phyloP scores from a whole-genome alignment of 2,797 vertebrate species.

The Acanthis flammea region DNA sequence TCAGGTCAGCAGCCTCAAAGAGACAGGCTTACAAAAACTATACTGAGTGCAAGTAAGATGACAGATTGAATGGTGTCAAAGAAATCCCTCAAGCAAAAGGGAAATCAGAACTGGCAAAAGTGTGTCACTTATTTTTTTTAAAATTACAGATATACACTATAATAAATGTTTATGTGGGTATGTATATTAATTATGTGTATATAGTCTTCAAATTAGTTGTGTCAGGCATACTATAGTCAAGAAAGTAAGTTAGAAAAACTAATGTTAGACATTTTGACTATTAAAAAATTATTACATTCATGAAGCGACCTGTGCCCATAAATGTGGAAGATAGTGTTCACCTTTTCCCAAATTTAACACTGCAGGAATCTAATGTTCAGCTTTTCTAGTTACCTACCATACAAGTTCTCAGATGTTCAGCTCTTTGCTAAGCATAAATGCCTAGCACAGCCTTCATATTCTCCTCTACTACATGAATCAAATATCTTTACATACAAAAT shows the following conservation, averaged over 20 bases:
- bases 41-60: not conserved
- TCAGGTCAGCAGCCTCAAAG: not conserved
- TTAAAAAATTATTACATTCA: not conserved
- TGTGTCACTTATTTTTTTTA: not conserved
- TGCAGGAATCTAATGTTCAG: not conserved
- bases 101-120: not conserved
- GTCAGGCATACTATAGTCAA: not conserved
- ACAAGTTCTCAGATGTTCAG: not conserved
- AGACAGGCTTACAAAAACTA: not conserved
- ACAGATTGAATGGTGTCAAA: not conserved
- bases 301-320: not conserved
- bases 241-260: not conserved
- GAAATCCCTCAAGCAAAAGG: not conserved
- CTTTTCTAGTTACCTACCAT: not conserved
- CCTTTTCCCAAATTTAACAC: not conserved
- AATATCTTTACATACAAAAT: not conserved
- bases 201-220: not conserved
- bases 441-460: not conserved
- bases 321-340: not conserved
- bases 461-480: not conserved
- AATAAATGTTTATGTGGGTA: not conserved
- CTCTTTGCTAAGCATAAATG: not conserved
- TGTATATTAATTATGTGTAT: not conserved
- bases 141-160: not conserved
- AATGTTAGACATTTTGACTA: not conserved